Conservation (phyloP, 2,888 invertebrate genomes). For the Agonum fuliginosum region DNA sequence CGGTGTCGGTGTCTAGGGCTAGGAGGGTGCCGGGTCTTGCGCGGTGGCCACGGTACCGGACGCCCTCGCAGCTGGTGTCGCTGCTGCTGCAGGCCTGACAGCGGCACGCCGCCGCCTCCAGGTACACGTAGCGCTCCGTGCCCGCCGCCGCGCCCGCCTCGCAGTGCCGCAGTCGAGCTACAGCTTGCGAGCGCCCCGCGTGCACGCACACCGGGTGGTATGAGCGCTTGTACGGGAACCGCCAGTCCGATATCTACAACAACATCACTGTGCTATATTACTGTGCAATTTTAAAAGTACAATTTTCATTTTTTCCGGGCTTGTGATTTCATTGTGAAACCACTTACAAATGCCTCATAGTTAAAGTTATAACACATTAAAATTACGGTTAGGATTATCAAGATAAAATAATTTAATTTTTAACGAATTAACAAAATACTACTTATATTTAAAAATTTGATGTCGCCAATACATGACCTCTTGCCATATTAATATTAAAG, state of each 20-base stretch:
- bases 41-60: constrained; percentile 74
- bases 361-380: too few species aligned
- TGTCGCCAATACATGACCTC: too few species aligned
- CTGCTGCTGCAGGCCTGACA: constrained; percentile 83
- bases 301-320: too few species aligned
- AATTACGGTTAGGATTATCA: too few species aligned
- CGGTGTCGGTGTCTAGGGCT: constrained; percentile 52
- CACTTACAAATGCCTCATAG: too few species aligned
- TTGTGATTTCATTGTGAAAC: too few species aligned
- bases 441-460: too few species aligned
- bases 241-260: constrained; percentile 87
- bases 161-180: constrained; percentile 82
- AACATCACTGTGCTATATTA: background rate
- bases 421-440: too few species aligned
- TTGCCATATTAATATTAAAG: too few species aligned
- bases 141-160: constrained; percentile 83
- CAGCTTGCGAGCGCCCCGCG: constrained; percentile 79
- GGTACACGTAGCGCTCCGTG: constrained; percentile 83
- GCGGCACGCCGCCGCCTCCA: constrained; percentile 86
- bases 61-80: constrained; percentile 83
- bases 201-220: constrained; percentile 92
- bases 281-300: too few species aligned
- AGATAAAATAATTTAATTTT: too few species aligned
- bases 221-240: constrained; percentile 90
- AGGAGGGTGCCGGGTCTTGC: constrained; percentile 66